These are phyloP conservation scores for Drosophila lowei DNA, from an alignment of 1,140 invertebrate species.

Conservation along the genomic window DNA sequence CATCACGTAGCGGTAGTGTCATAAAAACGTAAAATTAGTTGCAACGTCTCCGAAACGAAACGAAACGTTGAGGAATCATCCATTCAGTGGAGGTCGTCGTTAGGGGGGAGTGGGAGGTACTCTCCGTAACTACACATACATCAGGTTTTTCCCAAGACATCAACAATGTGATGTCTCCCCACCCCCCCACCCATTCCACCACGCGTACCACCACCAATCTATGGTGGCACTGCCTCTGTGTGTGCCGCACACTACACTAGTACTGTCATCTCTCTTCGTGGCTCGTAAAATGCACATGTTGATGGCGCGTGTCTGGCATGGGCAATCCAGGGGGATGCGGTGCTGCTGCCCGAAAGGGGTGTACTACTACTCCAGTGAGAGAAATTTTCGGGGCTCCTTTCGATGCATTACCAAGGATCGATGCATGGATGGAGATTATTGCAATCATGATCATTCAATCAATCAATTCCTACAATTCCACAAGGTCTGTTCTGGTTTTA, in stretches of 20 bases:
- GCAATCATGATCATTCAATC: too few species aligned
- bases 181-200: not conserved
- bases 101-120: not conserved
- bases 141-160: constrained; percentile 64
- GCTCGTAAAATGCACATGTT: constrained; percentile 80
- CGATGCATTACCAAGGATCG: too few species aligned
- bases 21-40: constrained; percentile 80
- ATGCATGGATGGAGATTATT: too few species aligned
- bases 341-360: constrained; percentile 2
- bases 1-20: constrained; percentile 71
- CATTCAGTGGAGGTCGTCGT: constrained; percentile 23
- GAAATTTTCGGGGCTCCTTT: not conserved
- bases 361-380: constrained; percentile 3
- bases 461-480: too few species aligned
- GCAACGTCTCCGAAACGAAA: constrained; percentile 23
- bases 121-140: constrained; percentile 4
- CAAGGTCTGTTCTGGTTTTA: too few species aligned
- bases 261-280: constrained; percentile 49
- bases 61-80: constrained; percentile 26
- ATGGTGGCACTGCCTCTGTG: not conserved
- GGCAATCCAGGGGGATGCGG: constrained; percentile 28
- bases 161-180: constrained; percentile 47
- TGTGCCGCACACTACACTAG: too few species aligned
- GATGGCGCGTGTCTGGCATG: constrained; percentile 74
- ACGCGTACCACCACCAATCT: not conserved